Evolutionary conservation across 2,113 vertebrate genomes (phyloP), one percentile per base, ranked within the genome.

Genomic region (Lucifuga dentata): DNA sequence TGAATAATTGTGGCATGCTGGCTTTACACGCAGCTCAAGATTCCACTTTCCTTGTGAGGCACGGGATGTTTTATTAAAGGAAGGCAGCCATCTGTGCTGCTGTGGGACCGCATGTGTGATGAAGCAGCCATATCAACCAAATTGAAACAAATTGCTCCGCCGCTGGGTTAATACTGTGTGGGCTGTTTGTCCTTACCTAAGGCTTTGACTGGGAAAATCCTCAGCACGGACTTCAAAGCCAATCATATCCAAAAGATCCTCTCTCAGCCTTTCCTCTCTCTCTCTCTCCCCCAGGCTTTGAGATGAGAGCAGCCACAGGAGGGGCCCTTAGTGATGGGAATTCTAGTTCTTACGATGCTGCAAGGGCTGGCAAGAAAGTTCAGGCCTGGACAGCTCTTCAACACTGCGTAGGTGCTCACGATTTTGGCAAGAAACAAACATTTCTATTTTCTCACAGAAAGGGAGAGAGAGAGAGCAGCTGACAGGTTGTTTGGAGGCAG

Each of bases 131-230:
- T 24, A 41, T 33, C 59, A 74, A 57, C 50, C 56, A 74, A 80
- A 78, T 65, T 78, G 74, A 75, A 88, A 79, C 61, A 70, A 83
- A 76, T 58, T 64, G 55, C 61, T 8, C 33, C 46, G 64, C 53
- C 68, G 62, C 65, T 55, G 26, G 4, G 51, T 75, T 78, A 68
- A 78, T 85, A 50, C 75, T 56, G 50, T 53, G 57, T 57, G 48
- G 38, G 43, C 24, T 56, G 59, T 72, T 41, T 64, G 41, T 65
- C 58, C 53, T 74, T 59, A 81, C 69, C 24, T 46, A 26, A 17
- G 41, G 70, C 62, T 39, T 43, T 17, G 20, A 11, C 24, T 68
- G 61, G 56, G 16, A 36, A 64, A 40, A 71, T 50, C 49, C 44
- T 65, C 23, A 33, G 15, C 35, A 13, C 58, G 49, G 66, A 59